phyloP scores from a whole-genome alignment of 2,888 invertebrate genomes.

The Apamea crenata region DNA sequence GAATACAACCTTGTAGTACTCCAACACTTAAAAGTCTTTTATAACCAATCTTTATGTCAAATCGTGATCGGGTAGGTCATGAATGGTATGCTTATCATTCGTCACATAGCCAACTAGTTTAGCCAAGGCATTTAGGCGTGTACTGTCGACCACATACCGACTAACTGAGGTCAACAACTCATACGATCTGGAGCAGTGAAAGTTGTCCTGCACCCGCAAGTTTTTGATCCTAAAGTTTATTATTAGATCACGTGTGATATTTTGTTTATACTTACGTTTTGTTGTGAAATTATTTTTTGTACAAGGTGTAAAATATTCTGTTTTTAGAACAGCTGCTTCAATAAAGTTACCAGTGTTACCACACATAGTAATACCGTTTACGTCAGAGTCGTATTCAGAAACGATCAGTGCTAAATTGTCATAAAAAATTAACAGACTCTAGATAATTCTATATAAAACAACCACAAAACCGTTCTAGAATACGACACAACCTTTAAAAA shows the following conservation, averaged over 20 bases:
- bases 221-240: slow-evolving; percentile 48
- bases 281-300: not conserved
- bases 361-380: not conserved
- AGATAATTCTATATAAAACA: not conserved
- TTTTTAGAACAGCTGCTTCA: not conserved
- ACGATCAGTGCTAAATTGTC: too few relatives aligned
- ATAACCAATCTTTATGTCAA: slow-evolving; percentile 1
- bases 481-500: not conserved
- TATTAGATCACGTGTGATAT: slow-evolving; percentile 12
- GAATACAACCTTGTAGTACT: slow-evolving; percentile 28
- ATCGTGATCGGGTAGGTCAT: slow-evolving; percentile 14
- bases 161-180: slow-evolving; percentile 61
- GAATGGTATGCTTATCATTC: slow-evolving; percentile 4
- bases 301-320: not conserved
- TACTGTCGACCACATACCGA: slow-evolving; percentile 23
- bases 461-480: not conserved
- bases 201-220: slow-evolving; percentile 74
- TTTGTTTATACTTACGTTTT: slow-evolving; percentile 1
- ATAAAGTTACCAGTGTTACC: not conserved
- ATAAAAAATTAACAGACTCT: not conserved
- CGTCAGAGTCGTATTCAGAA: not conserved
- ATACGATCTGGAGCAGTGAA: slow-evolving; percentile 77
- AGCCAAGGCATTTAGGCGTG: slow-evolving; percentile 21
- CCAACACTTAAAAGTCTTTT: slow-evolving; percentile 1
- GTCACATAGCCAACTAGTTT: slow-evolving; percentile 14